A percentile compares a stretch with the other conserved stretches of the same genome.
Conservation (phyloP, 2,797 vertebrate genomes). For the Tauraco hartlaubi region DNA sequence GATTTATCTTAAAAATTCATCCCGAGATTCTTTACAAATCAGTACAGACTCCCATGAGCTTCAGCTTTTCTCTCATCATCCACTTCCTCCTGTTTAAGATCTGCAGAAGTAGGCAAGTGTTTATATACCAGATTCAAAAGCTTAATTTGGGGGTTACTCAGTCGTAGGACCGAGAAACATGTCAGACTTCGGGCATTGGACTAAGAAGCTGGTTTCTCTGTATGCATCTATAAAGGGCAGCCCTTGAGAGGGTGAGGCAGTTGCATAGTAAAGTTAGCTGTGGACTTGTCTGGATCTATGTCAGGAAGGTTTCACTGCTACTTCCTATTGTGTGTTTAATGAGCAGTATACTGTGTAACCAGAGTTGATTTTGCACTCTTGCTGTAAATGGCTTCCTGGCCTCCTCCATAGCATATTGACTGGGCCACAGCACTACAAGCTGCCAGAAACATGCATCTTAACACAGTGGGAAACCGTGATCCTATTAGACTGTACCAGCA, state of each 20-base stretch:
- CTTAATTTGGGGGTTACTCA: neutral
- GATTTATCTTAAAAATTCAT: neutral
- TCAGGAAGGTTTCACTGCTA: neutral
- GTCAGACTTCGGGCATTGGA: neutral
- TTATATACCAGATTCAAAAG: neutral
- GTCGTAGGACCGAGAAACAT: rapidly evolving
- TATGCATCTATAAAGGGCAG: neutral
- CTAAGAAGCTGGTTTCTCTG: neutral
- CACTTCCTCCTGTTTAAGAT: rapidly evolving
- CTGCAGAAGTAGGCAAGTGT: neutral
- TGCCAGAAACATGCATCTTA: neutral
- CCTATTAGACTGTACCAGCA: neutral
- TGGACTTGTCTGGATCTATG: neutral
- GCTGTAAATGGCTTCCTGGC: neutral
- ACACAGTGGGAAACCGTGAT: neutral
- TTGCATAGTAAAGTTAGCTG: neutral
- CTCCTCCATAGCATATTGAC: neutral
- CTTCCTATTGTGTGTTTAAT: neutral
- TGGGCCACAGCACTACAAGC: neutral
- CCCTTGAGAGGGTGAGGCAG: neutral
- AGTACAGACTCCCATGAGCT: neutral
- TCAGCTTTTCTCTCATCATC: neutral
- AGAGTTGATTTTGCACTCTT: neutral
- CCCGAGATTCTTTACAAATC: neutral
- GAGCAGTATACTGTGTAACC: neutral